Evolutionary conservation across 2,888 invertebrate species (phyloP).

Genomic region (Rhaphigaster nebulosa): DNA sequence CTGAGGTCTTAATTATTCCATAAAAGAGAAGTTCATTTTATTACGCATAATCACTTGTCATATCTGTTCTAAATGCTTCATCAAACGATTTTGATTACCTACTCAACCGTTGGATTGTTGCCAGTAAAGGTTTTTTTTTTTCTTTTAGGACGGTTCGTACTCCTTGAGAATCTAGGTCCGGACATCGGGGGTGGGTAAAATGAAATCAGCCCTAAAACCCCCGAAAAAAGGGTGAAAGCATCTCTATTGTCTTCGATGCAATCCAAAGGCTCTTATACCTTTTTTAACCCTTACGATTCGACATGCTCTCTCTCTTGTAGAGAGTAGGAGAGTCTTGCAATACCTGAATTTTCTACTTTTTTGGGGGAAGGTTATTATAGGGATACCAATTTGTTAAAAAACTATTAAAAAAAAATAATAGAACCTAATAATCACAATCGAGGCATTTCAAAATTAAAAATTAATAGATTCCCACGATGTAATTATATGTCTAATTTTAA

Average conservation of each 20-base stretch:
- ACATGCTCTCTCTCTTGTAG: conserved; percentile 38
- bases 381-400: not conserved
- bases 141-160: not conserved
- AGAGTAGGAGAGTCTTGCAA: conserved; percentile 2
- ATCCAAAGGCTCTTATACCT: conserved; percentile 31
- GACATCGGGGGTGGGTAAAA: not conserved
- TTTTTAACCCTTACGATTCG: conserved; percentile 29
- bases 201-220: conserved; percentile 46
- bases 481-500: too few species aligned
- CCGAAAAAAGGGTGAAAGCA: conserved; percentile 29
- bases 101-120: not conserved
- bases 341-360: conserved; percentile 11
- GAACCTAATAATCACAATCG: too few species aligned
- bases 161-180: not conserved
- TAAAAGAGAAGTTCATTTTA: not conserved
- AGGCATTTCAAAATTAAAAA: too few species aligned
- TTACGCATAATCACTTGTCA: not conserved
- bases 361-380: not conserved
- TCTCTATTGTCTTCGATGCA: conserved; percentile 36
- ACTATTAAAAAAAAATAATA: too few species aligned
- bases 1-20: not conserved
- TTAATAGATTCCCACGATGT: too few species aligned
- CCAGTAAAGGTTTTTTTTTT: conserved; percentile 2
- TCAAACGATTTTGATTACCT: not conserved
- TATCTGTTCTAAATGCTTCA: not conserved